Base-by-base conservation (phyloP, 2,797 vertebrate genomes). In the Hippopotamyrus pictus region DNA sequence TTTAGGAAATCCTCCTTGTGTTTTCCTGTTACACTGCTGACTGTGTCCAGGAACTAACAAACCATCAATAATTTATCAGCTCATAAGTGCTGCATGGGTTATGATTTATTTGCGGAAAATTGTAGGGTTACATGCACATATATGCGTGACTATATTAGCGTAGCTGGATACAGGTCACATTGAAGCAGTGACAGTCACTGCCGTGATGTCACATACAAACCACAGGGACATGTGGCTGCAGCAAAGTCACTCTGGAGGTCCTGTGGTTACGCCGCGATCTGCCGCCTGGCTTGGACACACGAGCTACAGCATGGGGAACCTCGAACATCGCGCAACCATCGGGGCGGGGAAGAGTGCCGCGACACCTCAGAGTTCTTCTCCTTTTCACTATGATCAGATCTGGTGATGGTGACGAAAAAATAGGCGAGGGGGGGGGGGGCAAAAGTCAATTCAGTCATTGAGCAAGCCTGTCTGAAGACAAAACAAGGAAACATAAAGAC, bases 391-490 rank as follows among this genome's bases (percentile, higher is more conserved):
- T 25, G 83, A 22, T 85, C 83, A 50, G 83, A 85, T 85, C 46
- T 51, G 48, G 48, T 85, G 83, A 51, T 29, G 12, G 46, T 50
- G 44, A 51, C 9, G 25, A 29, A 25, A 29, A 85, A 76, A 37
- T 69, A 25, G 11, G 25, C 25, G 57, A n/a, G 69, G 46, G 29
- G 37, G 17, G 25, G 17, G 50, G 33, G 73, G 17, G 19, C 17
- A 48, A 37, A 79, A 50, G 65, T 14, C 6, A 14, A 37, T 53
- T 19, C 44, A n/a, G 29, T 29, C 22, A 25, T 48, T 76, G 41
- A 84, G 51, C 79, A 59, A 82, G 54, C 25, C 76, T 89, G 51
- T 84, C 33, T 54, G 88, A 59, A 59, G 46, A 89, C 51, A 89
- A 46, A 89, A 82, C 41, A 48, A 25, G 41, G 76, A 69, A 62